Evolutionary conservation across 2,113 vertebrate species (phyloP).

Genomic region (Pelusios castaneus): DNA sequence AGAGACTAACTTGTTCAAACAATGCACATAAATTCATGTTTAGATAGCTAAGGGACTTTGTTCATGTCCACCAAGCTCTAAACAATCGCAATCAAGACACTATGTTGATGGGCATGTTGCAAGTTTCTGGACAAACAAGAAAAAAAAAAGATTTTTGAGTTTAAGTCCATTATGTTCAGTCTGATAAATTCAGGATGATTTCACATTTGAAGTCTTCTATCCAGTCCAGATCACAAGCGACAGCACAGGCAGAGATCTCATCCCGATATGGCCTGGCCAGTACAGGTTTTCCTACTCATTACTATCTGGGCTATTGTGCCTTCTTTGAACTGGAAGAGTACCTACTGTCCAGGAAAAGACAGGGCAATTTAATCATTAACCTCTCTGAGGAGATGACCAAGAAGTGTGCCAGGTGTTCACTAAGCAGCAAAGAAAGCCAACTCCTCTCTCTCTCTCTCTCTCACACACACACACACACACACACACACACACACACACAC

Average conservation of each 20-base stretch:
- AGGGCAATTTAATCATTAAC: neutral
- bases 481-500: too few relatives aligned
- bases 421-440: neutral
- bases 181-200: neutral
- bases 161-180: neutral
- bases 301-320: rapidly evolving
- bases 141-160: neutral
- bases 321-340: neutral
- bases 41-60: neutral
- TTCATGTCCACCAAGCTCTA: neutral
- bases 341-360: neutral
- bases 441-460: too few relatives aligned
- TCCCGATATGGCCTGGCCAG: neutral
- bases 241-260: neutral
- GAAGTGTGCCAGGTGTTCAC: neutral
- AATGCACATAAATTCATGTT: neutral
- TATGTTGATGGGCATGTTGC: neutral
- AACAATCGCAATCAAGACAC: neutral
- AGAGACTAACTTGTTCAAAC: neutral
- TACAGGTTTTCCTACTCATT: rapidly evolving
- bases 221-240: neutral
- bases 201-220: neutral
- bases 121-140: neutral
- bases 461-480: too few relatives aligned
- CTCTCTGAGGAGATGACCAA: neutral